A percentile compares a stretch with the other conserved stretches of the same genome.
These are phyloP conservation scores for Acanthosepion esculentum DNA, from an alignment of 2,888 invertebrate genomes.

Conservation along the genomic window DNA sequence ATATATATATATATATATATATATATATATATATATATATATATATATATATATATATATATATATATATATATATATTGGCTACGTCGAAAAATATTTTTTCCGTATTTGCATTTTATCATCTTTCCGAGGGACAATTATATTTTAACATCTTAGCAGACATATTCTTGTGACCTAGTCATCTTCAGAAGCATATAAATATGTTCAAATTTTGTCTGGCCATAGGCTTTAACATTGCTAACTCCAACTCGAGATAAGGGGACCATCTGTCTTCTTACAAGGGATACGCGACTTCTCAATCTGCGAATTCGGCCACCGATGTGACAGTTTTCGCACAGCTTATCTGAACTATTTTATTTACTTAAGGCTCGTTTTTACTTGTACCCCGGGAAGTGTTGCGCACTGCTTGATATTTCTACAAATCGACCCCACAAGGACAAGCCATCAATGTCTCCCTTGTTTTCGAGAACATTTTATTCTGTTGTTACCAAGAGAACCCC, in stretches of 20 bases:
- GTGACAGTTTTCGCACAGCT: background rate
- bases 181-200: background rate
- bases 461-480: background rate
- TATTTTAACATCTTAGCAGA: no score
- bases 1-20: no score
- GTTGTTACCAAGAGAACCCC: background rate
- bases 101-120: no score
- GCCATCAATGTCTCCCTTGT: slow-evolving; percentile 3
- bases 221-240: background rate
- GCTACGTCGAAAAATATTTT: no score
- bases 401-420: background rate
- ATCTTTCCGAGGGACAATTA: no score
- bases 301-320: background rate
- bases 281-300: background rate
- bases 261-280: background rate
- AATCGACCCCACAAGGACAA: slow-evolving; percentile 13
- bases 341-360: background rate
- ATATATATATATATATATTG: no score
- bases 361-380: background rate
- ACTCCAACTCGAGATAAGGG: background rate
- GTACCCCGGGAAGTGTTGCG: slow-evolving; percentile 18
- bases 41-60: no score
- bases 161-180: background rate
- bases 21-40: no score
- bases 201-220: background rate